Percentiles rank a stretch among this genome's conserved stretches.
Evolutionary conservation across 2,888 invertebrate species (phyloP).

Genomic region (Himalopsyche anomala): DNA sequence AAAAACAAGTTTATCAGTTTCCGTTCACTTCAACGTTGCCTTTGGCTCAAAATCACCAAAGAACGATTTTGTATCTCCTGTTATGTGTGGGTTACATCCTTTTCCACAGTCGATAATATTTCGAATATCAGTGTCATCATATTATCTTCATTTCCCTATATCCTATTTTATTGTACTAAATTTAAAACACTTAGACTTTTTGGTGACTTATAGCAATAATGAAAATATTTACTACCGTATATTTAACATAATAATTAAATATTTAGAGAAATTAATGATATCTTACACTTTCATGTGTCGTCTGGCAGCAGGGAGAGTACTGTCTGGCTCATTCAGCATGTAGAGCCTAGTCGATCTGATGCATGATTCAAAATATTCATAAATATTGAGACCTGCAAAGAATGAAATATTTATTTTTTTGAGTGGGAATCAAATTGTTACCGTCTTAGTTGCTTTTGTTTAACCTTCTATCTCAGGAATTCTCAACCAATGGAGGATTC

Average conservation of each 20-base stretch:
- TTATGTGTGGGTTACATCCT: no score
- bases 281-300: slow-evolving; percentile 86
- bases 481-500: no score
- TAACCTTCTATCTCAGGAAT: background rate
- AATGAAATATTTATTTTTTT: background rate
- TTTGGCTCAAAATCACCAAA: no score
- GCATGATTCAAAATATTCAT: slow-evolving; percentile 89
- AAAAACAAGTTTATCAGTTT: no score
- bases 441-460: background rate
- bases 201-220: no score
- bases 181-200: no score
- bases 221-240: no score
- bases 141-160: no score
- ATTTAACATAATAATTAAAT: no score
- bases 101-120: background rate
- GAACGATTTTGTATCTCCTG: no score
- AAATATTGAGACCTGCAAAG: slow-evolving; percentile 81
- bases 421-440: background rate
- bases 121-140: slow-evolving; percentile 61
- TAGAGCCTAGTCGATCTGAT: slow-evolving; percentile 87
- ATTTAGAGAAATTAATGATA: background rate
- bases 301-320: slow-evolving; percentile 87
- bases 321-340: slow-evolving; percentile 89
- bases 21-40: no score
- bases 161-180: no score